phyloP scores from a whole-genome alignment of 2,888 invertebrate genomes.

The Acronicta leporina region DNA sequence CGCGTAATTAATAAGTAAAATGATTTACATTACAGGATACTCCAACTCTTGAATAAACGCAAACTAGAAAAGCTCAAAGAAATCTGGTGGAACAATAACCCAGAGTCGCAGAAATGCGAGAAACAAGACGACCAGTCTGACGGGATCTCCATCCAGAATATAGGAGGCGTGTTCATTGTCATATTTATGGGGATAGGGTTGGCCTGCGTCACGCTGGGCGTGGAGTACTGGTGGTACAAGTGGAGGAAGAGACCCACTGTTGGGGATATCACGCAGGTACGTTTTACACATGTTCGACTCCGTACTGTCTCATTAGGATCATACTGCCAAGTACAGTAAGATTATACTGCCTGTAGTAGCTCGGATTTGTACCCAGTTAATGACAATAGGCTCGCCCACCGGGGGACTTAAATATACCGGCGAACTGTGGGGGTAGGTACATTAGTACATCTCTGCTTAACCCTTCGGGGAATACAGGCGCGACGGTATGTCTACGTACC shows the following conservation, averaged over 20 bases:
- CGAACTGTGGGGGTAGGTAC: too few relatives aligned
- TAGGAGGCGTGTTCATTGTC: constrained; percentile 99
- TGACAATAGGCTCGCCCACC: too few relatives aligned
- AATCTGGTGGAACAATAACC: constrained; percentile 98
- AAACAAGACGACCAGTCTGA: constrained; percentile 97
- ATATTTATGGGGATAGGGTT: constrained; percentile 98
- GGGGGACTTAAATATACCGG: too few relatives aligned
- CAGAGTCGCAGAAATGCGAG: constrained; percentile 93
- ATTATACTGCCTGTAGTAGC: too few relatives aligned
- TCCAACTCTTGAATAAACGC: constrained; percentile 97
- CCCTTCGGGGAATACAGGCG: too few relatives aligned
- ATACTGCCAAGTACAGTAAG: too few relatives aligned
- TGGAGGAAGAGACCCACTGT: constrained; percentile 91
- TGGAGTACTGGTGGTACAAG: constrained; percentile 98
- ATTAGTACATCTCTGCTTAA: too few relatives aligned
- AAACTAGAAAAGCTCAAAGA: constrained; percentile 98
- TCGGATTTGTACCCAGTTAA: too few relatives aligned
- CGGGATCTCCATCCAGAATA: constrained; percentile 99
- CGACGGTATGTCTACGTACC: too few relatives aligned
- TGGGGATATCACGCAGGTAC: constrained; percentile 90
- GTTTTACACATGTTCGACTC: not conserved
- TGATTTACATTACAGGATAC: constrained; percentile 90
- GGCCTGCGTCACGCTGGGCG: constrained; percentile 96
- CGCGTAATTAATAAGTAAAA: too few relatives aligned
- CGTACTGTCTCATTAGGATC: too few relatives aligned